Base-by-base conservation (phyloP, 2,113 vertebrate species). In the Menidia beryllina region DNA sequence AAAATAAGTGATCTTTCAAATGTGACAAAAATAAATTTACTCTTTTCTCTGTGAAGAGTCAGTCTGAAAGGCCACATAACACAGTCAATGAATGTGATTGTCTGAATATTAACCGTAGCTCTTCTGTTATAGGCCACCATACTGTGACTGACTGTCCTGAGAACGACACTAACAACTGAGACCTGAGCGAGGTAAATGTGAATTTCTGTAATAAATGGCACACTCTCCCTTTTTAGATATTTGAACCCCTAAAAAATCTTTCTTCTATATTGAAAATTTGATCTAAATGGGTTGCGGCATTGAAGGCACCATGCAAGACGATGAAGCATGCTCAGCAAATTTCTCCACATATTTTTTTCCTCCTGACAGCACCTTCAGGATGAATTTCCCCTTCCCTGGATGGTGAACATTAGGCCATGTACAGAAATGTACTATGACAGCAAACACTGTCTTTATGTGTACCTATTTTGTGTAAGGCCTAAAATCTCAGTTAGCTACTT, bases 131-230 rank as follows among this genome's bases (percentile, higher is more conserved):
- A 34, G 30, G 30, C 30, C 30, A 34, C 10, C 7, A 34, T 8
- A 10, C 30, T 34, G 30, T 8, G 7, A 34, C 30, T 34, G 10
- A 34, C 10, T 34, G 30, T 6, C 30, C 30, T 34, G 30, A 5
- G 47, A 55, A 25, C 51, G 39, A 24, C 27, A 65, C 21, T 72
- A 48, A 38, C 10, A 10, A 34, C 30, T 34, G 30, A 34, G 30
- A 34, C 7, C 30, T 34, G 30, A 34, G 10, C 10, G 30, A 12
- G 43, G 62, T 7, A 20, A n/a, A 25, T 19, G 25, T 49, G 34
- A 63, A 26, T 3, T 25, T 51, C 21, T 2, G 72, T 11, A 55
- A 41, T 53, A 63, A 79, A 71, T 70, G 64, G 45, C 55, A 57
- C 1, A 8, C 25, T 49, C 58, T 63, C n/a, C 53, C 17, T 26